Base-by-base conservation (phyloP, 30 jellyfish, hydroid and myxozoan genomes). In the Nemopilema nomurai region DNA sequence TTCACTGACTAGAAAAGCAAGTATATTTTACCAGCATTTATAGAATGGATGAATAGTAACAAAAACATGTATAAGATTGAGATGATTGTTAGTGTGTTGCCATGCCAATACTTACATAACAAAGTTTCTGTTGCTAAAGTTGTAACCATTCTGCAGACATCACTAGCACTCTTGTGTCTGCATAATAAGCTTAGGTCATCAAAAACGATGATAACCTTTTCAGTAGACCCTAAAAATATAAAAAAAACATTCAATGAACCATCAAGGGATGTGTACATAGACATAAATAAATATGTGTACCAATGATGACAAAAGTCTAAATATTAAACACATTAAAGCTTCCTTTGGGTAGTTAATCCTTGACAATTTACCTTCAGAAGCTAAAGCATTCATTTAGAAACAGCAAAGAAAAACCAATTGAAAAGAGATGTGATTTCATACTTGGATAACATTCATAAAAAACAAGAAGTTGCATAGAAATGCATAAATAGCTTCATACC, bases 121-220 rank as follows among this genome's bases (percentile, higher is more conserved):
- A 21, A 26, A 41, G 0, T 6, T 1, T 62, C 30, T 17, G 16
- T 71, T 1, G 81, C 16, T 22, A 76, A 66, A 18, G 83, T 0
- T 25, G 70, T 69, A 72, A 93, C 33, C 32, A 72, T 57, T 8
- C 76, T 88, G 73, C 91, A 71, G 33, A 82, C 88, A 18, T 78
- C 85, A 75, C 29, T 79, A 19, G 74, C 62, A 70, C 91, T 81
- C 67, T 71, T 65, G 26, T 78, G 83, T 66, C 97, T 77, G 16
- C 67, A 65, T 27, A 91, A 84, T 52, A 85, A 4, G 69, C 84
- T 49, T 57, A 91, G 49, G 64, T 87, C 96, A 72, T 91, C 97
- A 74, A 91, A 33, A 1, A 91, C 79, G 26, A 91, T 86, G 26
- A 51, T 50, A 20, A 53, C 27, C 1, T 71, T 71, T 23, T 6